Evolutionary conservation across 2,797 vertebrate genomes (phyloP), one percentile per base, ranked within the genome.

Genomic region (Bufotes viridis): DNA sequence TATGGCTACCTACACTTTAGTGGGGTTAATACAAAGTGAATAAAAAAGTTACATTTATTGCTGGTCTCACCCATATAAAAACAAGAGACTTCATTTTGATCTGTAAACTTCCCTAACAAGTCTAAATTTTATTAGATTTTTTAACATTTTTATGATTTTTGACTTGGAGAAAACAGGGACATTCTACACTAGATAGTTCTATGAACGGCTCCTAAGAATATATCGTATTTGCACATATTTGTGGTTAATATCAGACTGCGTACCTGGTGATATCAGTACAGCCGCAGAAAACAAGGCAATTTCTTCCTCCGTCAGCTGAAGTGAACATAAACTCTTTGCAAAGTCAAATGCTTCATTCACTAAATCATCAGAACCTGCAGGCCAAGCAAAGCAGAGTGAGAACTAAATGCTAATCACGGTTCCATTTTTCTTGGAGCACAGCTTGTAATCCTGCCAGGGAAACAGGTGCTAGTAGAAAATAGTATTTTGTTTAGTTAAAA

Each of bases 191-290:
- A 42, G 5, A 42, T 42, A 42, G 2, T 42, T 42, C 42, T 42
- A 42, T 42, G 42, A 42, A 42, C 42, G 4, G 42, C 42, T 42
- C 42, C 42, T 42, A 42, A 42, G 42, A 42, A 42, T 42, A 42
- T 42, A 42, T 42, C 42, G 42, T 42, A 4, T 42, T 42, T 42
- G n/a, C n/a, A n/a, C 53, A 86, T 57, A 60, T 81, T 60, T 24
- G 20, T 42, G 63, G 13, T 49, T 70, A 65, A 67, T 61, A 53
- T 85, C 17, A 78, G 26, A 78, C 26, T 78, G 69, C 74, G 91
- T 93, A 99, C 98, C 98, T 97, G 98, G 98, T 91, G 98, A 99
- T 95, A 99, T 98, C 89, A 99, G 97, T 87, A 99, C 98, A 83
- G 98, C 98, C 90, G 98, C 99, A 55, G 98, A 99, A 95, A 99